These are phyloP conservation scores for Pelobates fuscus DNA, from an alignment of 2,113 vertebrate species.

Conservation along the genomic window DNA sequence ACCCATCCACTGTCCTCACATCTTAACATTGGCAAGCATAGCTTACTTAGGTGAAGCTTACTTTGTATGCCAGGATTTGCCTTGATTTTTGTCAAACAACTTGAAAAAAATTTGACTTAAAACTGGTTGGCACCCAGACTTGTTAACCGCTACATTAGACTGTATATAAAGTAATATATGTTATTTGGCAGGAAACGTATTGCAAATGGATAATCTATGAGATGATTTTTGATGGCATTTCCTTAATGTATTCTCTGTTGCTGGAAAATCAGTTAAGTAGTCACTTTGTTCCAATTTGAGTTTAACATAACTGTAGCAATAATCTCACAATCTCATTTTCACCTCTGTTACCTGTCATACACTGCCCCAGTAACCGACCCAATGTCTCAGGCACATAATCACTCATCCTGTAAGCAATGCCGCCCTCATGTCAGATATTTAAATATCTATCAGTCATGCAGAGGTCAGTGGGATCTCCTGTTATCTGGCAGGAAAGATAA, in stretches of 20 bases:
- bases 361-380: neutral
- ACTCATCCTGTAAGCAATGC: slow-evolving; percentile 14
- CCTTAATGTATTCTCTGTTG: neutral
- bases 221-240: no score
- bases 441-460: slow-evolving; percentile 4
- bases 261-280: neutral
- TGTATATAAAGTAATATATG: no score
- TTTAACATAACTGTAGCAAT: neutral
- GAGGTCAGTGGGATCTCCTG: slow-evolving; percentile 5
- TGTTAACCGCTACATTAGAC: no score
- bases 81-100: no score
- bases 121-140: no score
- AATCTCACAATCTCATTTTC: neutral
- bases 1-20: no score
- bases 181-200: no score
- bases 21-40: no score
- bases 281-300: neutral
- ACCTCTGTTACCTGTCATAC: slow-evolving; percentile 4
- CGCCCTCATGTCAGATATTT: neutral
- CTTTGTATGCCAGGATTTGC: no score
- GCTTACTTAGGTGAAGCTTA: no score
- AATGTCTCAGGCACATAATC: slow-evolving; percentile 19
- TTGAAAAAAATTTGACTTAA: no score
- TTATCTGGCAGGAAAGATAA: slow-evolving; percentile 23
- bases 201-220: no score